Conservation (phyloP, 2,113 vertebrate species). For the Corapipo altera region DNA sequence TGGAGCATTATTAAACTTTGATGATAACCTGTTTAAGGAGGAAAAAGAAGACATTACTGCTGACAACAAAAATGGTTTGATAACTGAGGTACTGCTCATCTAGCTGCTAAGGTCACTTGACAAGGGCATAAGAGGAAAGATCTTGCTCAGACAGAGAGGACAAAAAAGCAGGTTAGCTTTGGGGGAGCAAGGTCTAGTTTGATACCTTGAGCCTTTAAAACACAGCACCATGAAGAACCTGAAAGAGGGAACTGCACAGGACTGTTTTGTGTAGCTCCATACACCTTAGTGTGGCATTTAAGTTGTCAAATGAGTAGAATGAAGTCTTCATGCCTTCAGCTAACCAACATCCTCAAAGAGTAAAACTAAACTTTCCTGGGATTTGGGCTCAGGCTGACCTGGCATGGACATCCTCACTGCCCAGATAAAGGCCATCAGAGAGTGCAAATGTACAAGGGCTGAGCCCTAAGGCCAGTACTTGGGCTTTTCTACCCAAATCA, state of each 20-base stretch:
- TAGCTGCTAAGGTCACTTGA: neutral
- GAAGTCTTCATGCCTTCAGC: neutral
- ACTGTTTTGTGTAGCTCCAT: neutral
- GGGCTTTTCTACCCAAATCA: neutral
- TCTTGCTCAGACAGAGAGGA: neutral
- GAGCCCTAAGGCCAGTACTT: neutral
- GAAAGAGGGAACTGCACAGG: neutral
- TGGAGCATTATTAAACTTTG: neutral
- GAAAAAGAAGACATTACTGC: neutral
- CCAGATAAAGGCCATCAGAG: neutral
- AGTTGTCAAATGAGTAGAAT: neutral
- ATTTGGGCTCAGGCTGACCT: neutral
- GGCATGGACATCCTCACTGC: neutral
- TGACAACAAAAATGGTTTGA: neutral
- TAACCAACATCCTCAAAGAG: neutral
- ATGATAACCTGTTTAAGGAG: neutral
- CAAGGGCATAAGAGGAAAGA: neutral
- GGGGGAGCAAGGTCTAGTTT: neutral
- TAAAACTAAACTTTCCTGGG: neutral
- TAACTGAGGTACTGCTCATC: neutral
- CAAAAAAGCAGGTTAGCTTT: neutral
- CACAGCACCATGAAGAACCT: neutral
- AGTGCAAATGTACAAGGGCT: fast-evolving
- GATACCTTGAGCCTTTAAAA: neutral
- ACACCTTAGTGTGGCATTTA: neutral